Evolutionary conservation across 30 jellyfish, hydroid and myxozoan genomes (phyloP).

Genomic region (Hydractinia symbiolongicarpus): DNA sequence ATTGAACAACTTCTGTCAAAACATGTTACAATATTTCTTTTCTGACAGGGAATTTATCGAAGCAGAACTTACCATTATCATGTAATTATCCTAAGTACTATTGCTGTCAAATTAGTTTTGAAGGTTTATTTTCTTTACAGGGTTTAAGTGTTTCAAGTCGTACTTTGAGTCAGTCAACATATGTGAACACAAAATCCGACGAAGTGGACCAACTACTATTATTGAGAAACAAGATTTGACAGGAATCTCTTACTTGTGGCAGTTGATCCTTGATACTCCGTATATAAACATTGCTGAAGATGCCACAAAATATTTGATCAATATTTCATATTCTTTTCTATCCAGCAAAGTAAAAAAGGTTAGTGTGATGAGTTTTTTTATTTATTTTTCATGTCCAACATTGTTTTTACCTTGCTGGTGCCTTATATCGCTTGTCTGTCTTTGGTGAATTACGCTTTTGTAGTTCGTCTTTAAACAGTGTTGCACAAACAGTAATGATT

Average conservation of each 20-base stretch:
- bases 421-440: background rate
- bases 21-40: no score
- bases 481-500: no score
- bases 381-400: background rate
- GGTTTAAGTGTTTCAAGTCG: conserved; percentile 65
- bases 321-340: conserved; percentile 52
- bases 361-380: background rate
- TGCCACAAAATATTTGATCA: conserved; percentile 71
- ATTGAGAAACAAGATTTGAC: conserved; percentile 79
- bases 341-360: conserved; percentile 77
- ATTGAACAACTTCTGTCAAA: no score
- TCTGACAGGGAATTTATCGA: no score
- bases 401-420: background rate
- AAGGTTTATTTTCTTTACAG: conserved; percentile 17
- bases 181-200: conserved; percentile 54
- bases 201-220: conserved; percentile 41
- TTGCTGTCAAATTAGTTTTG: no score
- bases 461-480: no score
- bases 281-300: conserved; percentile 72
- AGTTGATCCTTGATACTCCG: conserved; percentile 60
- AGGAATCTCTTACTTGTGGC: conserved; percentile 73
- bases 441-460: background rate
- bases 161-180: conserved; percentile 75
- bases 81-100: no score
- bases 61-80: no score